Evolutionary conservation across 2,797 vertebrate genomes (phyloP), one percentile per base, ranked within the genome.

Genomic region (Smutsia temminckii): DNA sequence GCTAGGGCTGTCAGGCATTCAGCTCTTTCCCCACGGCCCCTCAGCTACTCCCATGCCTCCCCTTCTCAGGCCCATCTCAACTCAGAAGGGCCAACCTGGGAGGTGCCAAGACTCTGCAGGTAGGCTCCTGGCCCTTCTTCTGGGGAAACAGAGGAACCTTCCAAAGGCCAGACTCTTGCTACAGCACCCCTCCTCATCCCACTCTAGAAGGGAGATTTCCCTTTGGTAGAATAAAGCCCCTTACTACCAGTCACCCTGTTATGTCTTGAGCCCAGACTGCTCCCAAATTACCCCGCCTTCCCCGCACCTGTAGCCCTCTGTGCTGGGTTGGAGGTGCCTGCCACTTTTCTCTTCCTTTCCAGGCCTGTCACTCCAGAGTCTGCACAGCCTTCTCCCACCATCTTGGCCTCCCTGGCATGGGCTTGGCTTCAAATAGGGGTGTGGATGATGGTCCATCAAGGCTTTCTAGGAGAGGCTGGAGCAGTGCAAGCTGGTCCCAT

Each of bases 401-500:
- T 83, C 72, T 51, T 1, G 0, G 17, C 46, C 13, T 64, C 69
- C 63, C 63, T 8, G n/a, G 23, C 0, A 8, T 9, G 49, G 55
- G 57, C 40, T 55, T 13, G 0, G 3, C 63, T 69, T 53, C 86
- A 51, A 14, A 2, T n/a, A 0, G 21, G 57, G 27, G 69, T 69
- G 29, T 46, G 75, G 51, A 4, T 17, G 69, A 64, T 0, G 25
- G 63, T 49, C 79, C 66, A 10, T 3, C 0, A 0, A 25, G 55
- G 79, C 75, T 40, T n/a, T 27, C 51, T n/a, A 27, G 87, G 63
- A 32, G 18, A 4, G 8, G 68, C 42, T 8, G 29, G 79, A 49
- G 66, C 2, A 0, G 8, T 0, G 12, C 27, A 5, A 34, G 34
- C 77, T 10, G 55, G n/a, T 32, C 66, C 57, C 0, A 1, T 29